phyloP scores from a whole-genome alignment of 2,888 invertebrate species.

The Leptogaster cylindrica region DNA sequence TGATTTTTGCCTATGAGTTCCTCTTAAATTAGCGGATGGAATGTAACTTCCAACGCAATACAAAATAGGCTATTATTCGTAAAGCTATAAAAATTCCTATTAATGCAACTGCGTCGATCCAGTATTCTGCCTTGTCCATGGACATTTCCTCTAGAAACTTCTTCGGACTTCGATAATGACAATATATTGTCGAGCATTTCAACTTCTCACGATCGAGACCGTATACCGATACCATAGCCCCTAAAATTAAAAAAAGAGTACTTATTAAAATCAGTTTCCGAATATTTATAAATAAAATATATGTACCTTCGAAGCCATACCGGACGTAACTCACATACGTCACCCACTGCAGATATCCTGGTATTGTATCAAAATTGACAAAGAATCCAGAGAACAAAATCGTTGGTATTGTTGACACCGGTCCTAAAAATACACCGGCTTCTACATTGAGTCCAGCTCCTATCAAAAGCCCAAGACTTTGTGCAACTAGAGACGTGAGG shows the following conservation, averaged over 20 bases:
- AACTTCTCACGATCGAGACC: constrained; percentile 83
- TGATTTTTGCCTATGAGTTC: constrained; percentile 1
- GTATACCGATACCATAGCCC: constrained; percentile 89
- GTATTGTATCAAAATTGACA: constrained; percentile 90
- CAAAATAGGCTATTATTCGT: constrained; percentile 80
- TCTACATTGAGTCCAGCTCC: constrained; percentile 91
- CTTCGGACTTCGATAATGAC: constrained; percentile 80
- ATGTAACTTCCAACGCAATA: constrained; percentile 79
- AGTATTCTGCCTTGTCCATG: constrained; percentile 78
- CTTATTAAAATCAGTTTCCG: not conserved
- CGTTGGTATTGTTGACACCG: constrained; percentile 89
- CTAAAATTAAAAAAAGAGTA: constrained; percentile 48
- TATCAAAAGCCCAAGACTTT: constrained; percentile 89
- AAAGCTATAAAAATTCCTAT: constrained; percentile 79
- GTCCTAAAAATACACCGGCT: constrained; percentile 79
- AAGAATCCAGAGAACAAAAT: constrained; percentile 95
- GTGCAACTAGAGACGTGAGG: constrained; percentile 88
- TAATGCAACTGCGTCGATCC: constrained; percentile 85
- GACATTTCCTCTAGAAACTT: constrained; percentile 86
- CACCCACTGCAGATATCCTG: constrained; percentile 85
- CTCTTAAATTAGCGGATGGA: constrained; percentile 60
- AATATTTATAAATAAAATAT: constrained; percentile 8
- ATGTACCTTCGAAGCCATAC: constrained; percentile 87
- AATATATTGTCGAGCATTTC: constrained; percentile 81
- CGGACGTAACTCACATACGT: constrained; percentile 89